Conservation (phyloP, 2,888 invertebrate species). For the Athalia cordata region DNA sequence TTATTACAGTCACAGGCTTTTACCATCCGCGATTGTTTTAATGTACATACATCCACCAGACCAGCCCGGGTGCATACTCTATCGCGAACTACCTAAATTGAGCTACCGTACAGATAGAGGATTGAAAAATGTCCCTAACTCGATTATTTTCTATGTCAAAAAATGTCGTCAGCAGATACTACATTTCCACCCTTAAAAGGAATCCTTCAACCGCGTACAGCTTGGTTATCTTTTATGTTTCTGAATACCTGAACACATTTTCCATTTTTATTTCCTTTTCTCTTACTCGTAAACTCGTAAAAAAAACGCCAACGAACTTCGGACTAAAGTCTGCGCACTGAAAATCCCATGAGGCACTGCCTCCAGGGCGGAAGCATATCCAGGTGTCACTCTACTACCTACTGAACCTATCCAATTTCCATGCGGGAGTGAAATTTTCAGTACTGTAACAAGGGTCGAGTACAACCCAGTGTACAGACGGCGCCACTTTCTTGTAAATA, state of each 20-base stretch:
- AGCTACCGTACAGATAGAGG: background rate
- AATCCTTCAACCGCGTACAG: background rate
- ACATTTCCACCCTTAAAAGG: background rate
- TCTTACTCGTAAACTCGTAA: background rate
- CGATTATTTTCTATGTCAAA: background rate
- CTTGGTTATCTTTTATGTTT: too few species aligned
- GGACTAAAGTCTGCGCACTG: background rate
- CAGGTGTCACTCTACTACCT: constrained; percentile 5
- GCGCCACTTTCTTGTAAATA: constrained; percentile 35
- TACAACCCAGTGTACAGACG: constrained; percentile 2
- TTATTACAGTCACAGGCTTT: constrained; percentile 27
- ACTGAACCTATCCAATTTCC: background rate
- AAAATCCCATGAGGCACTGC: constrained; percentile 18
- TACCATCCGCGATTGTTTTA: constrained; percentile 31
- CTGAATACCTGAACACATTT: too few species aligned
- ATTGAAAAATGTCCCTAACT: background rate
- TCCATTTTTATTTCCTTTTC: too few species aligned
- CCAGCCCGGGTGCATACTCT: background rate
- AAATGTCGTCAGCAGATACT: background rate
- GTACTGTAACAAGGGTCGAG: constrained; percentile 39
- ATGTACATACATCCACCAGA: background rate
- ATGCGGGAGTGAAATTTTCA: constrained; percentile 23
- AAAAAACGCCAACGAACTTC: background rate
- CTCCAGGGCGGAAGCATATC: constrained; percentile 1
- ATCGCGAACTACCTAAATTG: background rate